These are phyloP conservation scores for Athrips mouffetella DNA, from an alignment of 2,888 invertebrate genomes.

Conservation along the genomic window DNA sequence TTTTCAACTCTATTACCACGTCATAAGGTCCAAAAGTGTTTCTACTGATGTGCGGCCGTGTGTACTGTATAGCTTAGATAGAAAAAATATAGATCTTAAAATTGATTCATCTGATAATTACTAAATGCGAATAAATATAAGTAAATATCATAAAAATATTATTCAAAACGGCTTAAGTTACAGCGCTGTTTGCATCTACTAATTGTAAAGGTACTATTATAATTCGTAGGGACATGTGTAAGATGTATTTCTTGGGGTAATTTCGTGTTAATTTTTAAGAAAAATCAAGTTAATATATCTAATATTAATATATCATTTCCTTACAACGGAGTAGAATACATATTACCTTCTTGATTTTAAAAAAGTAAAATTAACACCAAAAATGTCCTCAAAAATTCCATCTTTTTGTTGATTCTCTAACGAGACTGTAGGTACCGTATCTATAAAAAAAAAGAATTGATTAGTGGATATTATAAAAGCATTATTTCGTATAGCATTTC, in stretches of 20 bases:
- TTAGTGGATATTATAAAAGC: slow-evolving; percentile 64
- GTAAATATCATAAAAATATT: background rate
- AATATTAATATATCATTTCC: too few species aligned
- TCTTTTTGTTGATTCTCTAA: background rate
- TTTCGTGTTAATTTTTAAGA: background rate
- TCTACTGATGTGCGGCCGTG: too few species aligned
- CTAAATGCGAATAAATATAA: slow-evolving; percentile 4
- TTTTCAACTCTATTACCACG: too few species aligned
- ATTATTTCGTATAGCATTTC: slow-evolving; percentile 75
- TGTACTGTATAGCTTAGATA: slow-evolving; percentile 47
- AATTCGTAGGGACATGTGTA: background rate
- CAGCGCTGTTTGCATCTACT: slow-evolving; percentile 5
- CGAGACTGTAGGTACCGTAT: slow-evolving; percentile 1
- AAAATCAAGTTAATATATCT: background rate
- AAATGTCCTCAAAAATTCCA: too few species aligned
- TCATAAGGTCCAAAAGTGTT: too few species aligned
- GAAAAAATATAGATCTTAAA: slow-evolving; percentile 26
- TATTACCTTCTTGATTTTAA: background rate
- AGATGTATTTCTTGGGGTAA: background rate
- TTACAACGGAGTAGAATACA: slow-evolving; percentile 1
- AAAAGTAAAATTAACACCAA: background rate
- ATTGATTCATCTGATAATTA: slow-evolving; percentile 4
- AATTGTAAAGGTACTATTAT: slow-evolving; percentile 1
- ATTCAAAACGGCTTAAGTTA: too few species aligned
- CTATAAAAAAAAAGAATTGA: slow-evolving; percentile 60